Base-by-base conservation (phyloP, 2,888 invertebrate genomes). In the Zygothrica quintamaculata region DNA sequence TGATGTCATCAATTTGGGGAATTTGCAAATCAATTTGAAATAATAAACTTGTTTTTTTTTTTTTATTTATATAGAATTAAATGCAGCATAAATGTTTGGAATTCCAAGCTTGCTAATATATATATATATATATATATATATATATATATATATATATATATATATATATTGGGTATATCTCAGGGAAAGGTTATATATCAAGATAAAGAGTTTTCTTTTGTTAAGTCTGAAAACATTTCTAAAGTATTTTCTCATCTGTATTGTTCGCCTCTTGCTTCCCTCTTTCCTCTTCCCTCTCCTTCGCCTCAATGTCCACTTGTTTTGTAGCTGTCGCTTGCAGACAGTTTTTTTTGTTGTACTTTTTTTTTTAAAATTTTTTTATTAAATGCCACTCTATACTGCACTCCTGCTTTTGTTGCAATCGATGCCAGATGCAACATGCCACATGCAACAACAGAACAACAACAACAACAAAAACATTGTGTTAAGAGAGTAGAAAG, bases 1-100 rank as follows among this genome's bases (percentile, higher is more conserved):
- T 61, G 61, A 65, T 53, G 39, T 62, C 55, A 62, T 36, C 43
- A 12, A 7, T 26, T 44, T 43, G 12, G 16, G 0, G 16, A 16
- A 42, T 34, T 34, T 26, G 9, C 29, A 11, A 29, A 12, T 7
- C 12, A 15, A 26, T 29, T 13, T 31, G 3, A 34, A 33, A 16
- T 39, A 12, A 11, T 15, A 11, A 59, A 33, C 61, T 43, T 13
- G 58, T 58, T 60, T 60, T 9, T 3, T 9, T 22, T 22, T 5
- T 22, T 22, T 22, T 2, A n/a, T n/a, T n/a, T n/a, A n/a, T n/a
- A n/a, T n/a, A n/a, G n/a, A n/a, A 22, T 22, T 2, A 22, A 22
- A 5, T 22, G 18, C 18, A 22, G 18, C 18, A 22, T 22, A 22
- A 22, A 22, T 5, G 18, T 3, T 22, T 22, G 3, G 18, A 2